Evolutionary conservation across 2,113 vertebrate genomes (phyloP).

Genomic region (Datnioides undecimradiatus): DNA sequence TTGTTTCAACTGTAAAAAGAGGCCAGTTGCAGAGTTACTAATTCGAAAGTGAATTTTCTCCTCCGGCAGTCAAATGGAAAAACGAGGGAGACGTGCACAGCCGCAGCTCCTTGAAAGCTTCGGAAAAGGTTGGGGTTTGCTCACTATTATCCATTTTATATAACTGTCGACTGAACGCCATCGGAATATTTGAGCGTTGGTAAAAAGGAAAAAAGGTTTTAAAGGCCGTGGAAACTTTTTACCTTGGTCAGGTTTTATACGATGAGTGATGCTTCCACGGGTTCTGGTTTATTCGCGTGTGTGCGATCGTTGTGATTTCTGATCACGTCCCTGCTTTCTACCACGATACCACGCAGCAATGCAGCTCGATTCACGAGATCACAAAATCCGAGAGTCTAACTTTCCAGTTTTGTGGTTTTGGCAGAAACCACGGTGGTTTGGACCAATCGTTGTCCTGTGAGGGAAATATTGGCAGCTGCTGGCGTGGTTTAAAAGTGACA

Average conservation of each 20-base stretch:
- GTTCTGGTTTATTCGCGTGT: not conserved
- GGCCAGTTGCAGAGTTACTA: not conserved
- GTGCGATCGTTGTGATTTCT: not conserved
- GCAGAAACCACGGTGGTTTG: too few species aligned
- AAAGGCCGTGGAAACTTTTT: not conserved
- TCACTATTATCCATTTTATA: not conserved
- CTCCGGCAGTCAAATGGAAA: constrained; percentile 32
- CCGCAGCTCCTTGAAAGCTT: not conserved
- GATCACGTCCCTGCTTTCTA: not conserved
- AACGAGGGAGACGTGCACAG: not conserved
- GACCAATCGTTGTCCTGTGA: too few species aligned
- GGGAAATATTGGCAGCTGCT: too few species aligned
- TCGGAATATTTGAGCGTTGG: not conserved
- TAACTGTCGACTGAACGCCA: not conserved
- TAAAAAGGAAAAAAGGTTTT: not conserved
- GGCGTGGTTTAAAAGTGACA: too few species aligned
- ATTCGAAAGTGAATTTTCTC: constrained; percentile 23
- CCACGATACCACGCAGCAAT: too few species aligned
- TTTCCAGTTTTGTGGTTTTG: too few species aligned
- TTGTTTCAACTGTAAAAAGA: constrained; percentile 35
- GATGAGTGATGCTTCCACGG: not conserved
- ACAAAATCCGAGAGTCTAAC: too few species aligned
- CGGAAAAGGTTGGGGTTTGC: not conserved
- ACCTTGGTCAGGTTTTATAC: not conserved
- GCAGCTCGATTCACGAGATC: too few species aligned